Conservation (phyloP, 2,113 vertebrate genomes). For the Mus musculus region GRCm39 chr9:30549501-30550000, state of each 20-base stretch:
- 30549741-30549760: neutral
- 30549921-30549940: neutral
- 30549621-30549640: neutral
- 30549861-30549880: neutral
- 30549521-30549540: neutral
- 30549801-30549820: neutral
- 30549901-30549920: neutral
- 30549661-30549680: accelerated
- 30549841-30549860: neutral
- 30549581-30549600: neutral
- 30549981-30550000: conserved; percentile 1
- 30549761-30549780: neutral
- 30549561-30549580: neutral
- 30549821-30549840: neutral
- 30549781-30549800: neutral
- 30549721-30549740: neutral
- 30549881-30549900: neutral
- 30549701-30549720: neutral
- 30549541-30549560: neutral
- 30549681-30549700: neutral
- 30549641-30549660: accelerated
- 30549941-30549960: neutral
- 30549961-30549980: conserved; percentile 13
- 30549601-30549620: neutral
- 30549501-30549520: neutral